phyloP scores from a whole-genome alignment of 2,113 vertebrate species.

The Podarcis raffonei region DNA sequence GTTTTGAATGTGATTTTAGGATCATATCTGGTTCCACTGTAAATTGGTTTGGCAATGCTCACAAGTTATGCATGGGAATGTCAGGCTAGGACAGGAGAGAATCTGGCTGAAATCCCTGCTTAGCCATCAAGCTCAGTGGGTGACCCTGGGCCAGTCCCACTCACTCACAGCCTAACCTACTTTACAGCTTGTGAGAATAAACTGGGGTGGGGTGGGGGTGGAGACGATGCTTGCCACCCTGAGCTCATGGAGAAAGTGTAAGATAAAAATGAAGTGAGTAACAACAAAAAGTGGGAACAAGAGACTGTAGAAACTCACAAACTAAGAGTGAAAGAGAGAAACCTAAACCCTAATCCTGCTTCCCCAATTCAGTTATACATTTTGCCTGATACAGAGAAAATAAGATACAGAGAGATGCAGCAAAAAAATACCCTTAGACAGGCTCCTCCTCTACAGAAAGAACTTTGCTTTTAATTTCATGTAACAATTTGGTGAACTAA shows the following conservation, averaged over 20 bases:
- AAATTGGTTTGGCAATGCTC: not conserved
- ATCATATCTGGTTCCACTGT: not conserved
- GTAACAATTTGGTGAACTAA: not conserved
- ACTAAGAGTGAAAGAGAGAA: not conserved
- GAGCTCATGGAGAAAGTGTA: not conserved
- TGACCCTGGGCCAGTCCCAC: not conserved
- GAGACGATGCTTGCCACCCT: not conserved
- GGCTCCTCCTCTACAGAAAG: not conserved
- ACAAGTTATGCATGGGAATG: not conserved
- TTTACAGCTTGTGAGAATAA: not conserved
- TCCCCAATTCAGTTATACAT: not conserved
- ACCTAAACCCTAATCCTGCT: not conserved
- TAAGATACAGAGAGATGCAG: not conserved
- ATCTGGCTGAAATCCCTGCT: not conserved
- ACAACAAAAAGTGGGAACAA: not conserved
- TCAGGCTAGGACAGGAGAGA: not conserved
- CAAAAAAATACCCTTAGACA: not conserved
- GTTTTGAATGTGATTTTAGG: not conserved
- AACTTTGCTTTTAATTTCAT: constrained; percentile 12
- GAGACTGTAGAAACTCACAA: not conserved
- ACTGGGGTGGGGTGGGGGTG: fast-evolving
- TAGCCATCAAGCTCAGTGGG: not conserved
- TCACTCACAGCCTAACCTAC: not conserved
- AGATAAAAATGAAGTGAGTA: not conserved
- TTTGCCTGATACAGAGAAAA: not conserved